phyloP scores from a whole-genome alignment of 2,888 invertebrate genomes.

The Liodrosophila aerea region DNA sequence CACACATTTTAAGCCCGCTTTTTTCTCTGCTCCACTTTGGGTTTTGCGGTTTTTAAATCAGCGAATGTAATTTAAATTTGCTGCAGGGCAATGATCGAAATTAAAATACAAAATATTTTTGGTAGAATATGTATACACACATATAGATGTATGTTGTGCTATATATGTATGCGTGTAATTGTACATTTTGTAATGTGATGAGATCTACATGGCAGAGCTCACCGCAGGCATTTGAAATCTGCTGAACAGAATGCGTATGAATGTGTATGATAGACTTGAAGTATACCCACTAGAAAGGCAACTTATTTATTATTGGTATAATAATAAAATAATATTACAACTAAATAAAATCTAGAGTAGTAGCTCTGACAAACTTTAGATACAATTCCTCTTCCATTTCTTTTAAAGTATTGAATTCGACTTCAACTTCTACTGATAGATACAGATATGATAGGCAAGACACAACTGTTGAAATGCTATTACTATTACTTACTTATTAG shows the following conservation, averaged over 20 bases:
- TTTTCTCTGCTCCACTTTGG: constrained; percentile 10
- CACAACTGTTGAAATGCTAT: too few relatives aligned
- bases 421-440: too few relatives aligned
- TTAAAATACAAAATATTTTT: constrained; percentile 28
- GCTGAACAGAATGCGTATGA: background rate
- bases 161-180: background rate
- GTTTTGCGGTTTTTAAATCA: constrained; percentile 45
- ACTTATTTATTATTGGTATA: too few relatives aligned
- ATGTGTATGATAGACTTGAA: background rate
- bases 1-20: background rate
- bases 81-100: constrained; percentile 48
- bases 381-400: too few relatives aligned
- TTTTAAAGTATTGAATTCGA: too few relatives aligned
- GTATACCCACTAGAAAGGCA: background rate
- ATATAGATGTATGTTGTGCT: background rate
- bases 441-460: too few relatives aligned
- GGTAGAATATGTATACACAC: background rate
- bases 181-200: too few relatives aligned
- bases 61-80: constrained; percentile 58
- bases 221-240: background rate
- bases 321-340: too few relatives aligned
- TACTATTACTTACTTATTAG: too few relatives aligned
- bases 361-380: too few relatives aligned
- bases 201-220: background rate
- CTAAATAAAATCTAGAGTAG: too few relatives aligned